phyloP scores from a whole-genome alignment of 2,797 vertebrate species.

The Coranthus polyacanthus region DNA sequence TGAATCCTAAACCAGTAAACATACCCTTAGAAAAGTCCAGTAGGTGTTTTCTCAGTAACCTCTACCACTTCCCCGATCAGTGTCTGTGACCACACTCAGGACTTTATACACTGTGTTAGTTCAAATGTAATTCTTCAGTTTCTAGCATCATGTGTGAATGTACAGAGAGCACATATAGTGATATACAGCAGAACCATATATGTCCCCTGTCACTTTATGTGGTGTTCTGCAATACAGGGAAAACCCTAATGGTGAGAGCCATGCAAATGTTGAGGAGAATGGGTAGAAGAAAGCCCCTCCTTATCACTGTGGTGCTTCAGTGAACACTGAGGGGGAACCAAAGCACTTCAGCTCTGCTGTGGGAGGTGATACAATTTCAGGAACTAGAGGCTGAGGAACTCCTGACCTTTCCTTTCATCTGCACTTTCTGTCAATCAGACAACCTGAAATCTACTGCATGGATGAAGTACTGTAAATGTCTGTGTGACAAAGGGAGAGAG shows the following conservation, averaged over 20 bases:
- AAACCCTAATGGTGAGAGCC: conserved; percentile 56
- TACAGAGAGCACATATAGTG: neutral
- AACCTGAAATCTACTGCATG: conserved; percentile 13
- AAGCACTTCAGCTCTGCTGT: conserved; percentile 29
- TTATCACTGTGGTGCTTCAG: conserved; percentile 21
- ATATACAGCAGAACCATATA: neutral
- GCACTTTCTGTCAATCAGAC: conserved; percentile 51
- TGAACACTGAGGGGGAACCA: conserved; percentile 54
- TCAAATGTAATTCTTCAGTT: neutral
- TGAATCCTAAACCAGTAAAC: conserved; percentile 26
- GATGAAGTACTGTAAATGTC: neutral
- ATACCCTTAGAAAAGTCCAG: conserved; percentile 20
- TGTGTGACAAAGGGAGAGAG: too few relatives aligned
- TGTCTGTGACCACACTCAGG: conserved; percentile 4
- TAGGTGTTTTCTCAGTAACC: conserved; percentile 35
- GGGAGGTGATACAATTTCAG: conserved; percentile 68
- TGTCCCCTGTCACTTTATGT: conserved; percentile 13
- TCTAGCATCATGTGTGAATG: neutral
- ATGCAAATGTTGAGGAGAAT: conserved; percentile 69
- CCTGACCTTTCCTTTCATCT: conserved; percentile 74
- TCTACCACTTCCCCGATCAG: too few relatives aligned
- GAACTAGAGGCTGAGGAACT: conserved; percentile 71
- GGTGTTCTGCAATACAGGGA: conserved; percentile 45
- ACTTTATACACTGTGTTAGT: neutral
- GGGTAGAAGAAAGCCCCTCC: conserved; percentile 66